Evolutionary conservation across 2,797 vertebrate species (phyloP), one percentile per base, ranked within the genome.

Genomic region (Megalops cyprinoides): DNA sequence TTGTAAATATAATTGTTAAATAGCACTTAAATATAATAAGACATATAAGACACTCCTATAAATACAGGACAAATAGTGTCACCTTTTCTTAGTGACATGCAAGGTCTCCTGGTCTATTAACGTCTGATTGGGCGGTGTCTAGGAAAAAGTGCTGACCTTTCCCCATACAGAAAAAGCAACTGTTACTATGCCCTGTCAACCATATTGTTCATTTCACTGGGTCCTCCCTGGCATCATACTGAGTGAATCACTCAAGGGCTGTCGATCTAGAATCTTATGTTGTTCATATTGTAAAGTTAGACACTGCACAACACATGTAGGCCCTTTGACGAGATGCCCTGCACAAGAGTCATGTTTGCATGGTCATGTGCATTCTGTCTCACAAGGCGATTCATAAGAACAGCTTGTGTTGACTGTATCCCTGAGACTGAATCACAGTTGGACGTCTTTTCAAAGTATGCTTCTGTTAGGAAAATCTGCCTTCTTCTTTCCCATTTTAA

Each of bases 401-500:
- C 65, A 69, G 65, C 65, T 39, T 69, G 65, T 18, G 34, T 69
- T 42, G 65, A 42, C 65, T 42, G 12, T 34, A 69, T 69, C 28
- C 4, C 60, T 14, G 62, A 67, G 60, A 34, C 62, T 67, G 31
- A 67, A 67, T 67, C 62, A 37, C 62, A 7, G 10, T 20, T 37
- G 62, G 62, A 67, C 10, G 34, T 69, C 65, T 39, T 69, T 69
- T 37, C 8, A 39, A 37, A 69, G 14, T 69, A 69, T 69, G 65
- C 14, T 69, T 34, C 15, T 20, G 34, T 15, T 34, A 58, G 12
- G 28, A 60, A 60, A 60, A 25, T 25, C 56, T 25, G 9, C 60
- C 9, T 39, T 39, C n/a, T 14, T 39, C 18, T 67, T 67, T 39
- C 31, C 34, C 34, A 37, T 67, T 31, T 2, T 12, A 62, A 62